Evolutionary conservation across 2,888 invertebrate genomes (phyloP).

Genomic region (Acronicta psi): DNA sequence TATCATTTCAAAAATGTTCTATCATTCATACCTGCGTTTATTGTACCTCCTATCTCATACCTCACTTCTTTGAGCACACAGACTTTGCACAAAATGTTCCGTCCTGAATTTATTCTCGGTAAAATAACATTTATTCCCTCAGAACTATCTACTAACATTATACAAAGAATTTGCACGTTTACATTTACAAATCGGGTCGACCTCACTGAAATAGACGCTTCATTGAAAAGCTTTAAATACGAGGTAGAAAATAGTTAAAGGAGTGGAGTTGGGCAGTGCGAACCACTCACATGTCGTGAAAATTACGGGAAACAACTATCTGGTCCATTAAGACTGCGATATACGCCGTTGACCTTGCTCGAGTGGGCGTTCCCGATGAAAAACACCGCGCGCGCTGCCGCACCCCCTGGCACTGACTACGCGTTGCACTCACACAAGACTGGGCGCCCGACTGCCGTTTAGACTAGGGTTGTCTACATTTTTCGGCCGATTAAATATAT

Average conservation of each 20-base stretch:
- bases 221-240: constrained; percentile 43
- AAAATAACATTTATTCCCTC: constrained; percentile 20
- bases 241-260: constrained; percentile 45
- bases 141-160: constrained; percentile 1
- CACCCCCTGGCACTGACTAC: too few species aligned
- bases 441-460: too few species aligned
- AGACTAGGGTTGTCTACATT: too few species aligned
- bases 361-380: too few species aligned
- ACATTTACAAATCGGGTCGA: constrained; percentile 21
- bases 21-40: not conserved
- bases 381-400: too few species aligned
- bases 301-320: constrained; percentile 69
- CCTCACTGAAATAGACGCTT: constrained; percentile 22
- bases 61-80: constrained; percentile 13
- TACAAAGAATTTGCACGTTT: constrained; percentile 22
- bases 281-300: constrained; percentile 58
- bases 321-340: too few species aligned
- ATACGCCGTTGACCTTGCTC: too few species aligned
- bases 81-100: constrained; percentile 17
- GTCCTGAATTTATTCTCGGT: constrained; percentile 9
- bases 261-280: constrained; percentile 44
- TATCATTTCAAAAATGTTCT: not conserved
- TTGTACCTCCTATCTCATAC: not conserved
- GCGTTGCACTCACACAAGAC: too few species aligned
- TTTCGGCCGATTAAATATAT: too few species aligned